Evolutionary conservation across 2,888 invertebrate genomes (phyloP).

Genomic region (Chloroclysta siterata): DNA sequence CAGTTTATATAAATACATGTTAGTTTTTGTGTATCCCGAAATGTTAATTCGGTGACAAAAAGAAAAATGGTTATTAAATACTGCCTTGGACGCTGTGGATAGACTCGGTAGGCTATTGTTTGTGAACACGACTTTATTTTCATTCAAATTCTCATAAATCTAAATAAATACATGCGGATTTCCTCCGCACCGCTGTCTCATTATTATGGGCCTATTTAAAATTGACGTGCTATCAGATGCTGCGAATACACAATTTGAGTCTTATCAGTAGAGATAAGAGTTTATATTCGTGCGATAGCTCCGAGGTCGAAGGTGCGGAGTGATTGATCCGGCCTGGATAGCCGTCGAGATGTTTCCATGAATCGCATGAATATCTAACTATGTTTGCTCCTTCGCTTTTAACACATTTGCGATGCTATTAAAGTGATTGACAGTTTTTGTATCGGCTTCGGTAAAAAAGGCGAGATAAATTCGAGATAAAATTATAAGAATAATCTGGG

Average conservation of each 20-base stretch:
- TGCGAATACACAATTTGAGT: not conserved
- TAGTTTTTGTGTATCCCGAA: not conserved
- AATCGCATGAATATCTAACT: constrained; percentile 67
- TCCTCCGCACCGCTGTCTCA: constrained; percentile 59
- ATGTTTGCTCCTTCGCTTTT: constrained; percentile 52
- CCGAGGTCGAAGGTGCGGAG: constrained; percentile 48
- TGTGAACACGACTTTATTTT: constrained; percentile 61
- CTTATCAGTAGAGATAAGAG: constrained; percentile 10
- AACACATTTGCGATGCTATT: constrained; percentile 46
- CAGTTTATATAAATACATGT: not conserved
- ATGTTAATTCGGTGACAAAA: constrained; percentile 13
- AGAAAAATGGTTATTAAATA: constrained; percentile 12
- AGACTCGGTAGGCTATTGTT: constrained; percentile 8
- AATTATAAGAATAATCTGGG: not conserved
- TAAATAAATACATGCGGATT: constrained; percentile 70
- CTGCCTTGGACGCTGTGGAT: not conserved
- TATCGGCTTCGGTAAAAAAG: constrained; percentile 22
- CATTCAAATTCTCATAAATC: constrained; percentile 58
- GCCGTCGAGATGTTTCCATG: constrained; percentile 60
- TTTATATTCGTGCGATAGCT: not conserved
- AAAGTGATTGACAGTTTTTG: constrained; percentile 48
- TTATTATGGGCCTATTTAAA: constrained; percentile 72
- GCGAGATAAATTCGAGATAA: constrained; percentile 9
- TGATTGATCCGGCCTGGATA: constrained; percentile 67
- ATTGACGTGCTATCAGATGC: constrained; percentile 47